Evolutionary conservation across 1,140 invertebrate genomes (phyloP).

Genomic region (Euwallacea fornicatus): DNA sequence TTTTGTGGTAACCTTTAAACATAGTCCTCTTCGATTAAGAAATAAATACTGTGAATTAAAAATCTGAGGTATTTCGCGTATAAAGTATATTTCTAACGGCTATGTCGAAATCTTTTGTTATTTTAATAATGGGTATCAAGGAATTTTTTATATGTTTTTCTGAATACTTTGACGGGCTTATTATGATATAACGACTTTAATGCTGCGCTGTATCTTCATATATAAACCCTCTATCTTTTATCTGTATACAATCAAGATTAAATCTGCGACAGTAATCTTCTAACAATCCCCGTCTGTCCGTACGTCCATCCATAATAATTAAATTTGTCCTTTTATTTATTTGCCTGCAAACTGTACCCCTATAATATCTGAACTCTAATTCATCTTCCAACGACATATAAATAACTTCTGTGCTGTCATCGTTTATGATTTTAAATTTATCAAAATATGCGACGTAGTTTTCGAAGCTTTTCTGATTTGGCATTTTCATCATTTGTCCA

Average conservation of each 20-base stretch:
- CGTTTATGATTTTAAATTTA: slow-evolving; percentile 45
- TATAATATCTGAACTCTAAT: slow-evolving; percentile 53
- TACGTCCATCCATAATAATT: slow-evolving; percentile 33
- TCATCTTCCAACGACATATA: slow-evolving; percentile 45
- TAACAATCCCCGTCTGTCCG: slow-evolving; percentile 24
- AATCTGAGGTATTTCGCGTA: too few species aligned
- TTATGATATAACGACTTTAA: too few species aligned
- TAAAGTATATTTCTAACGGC: too few species aligned
- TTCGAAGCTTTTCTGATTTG: slow-evolving; percentile 39
- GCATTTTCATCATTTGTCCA: slow-evolving; percentile 35
- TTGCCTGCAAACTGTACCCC: slow-evolving; percentile 47
- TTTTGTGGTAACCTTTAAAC: too few species aligned
- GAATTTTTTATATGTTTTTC: too few species aligned
- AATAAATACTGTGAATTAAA: too few species aligned
- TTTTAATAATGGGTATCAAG: too few species aligned
- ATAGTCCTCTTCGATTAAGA: too few species aligned
- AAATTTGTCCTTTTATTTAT: slow-evolving; percentile 39
- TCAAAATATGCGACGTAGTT: slow-evolving; percentile 52
- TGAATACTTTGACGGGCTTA: too few species aligned
- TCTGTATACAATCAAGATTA: slow-evolving; percentile 20
- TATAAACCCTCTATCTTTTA: slow-evolving; percentile 29
- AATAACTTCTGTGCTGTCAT: slow-evolving; percentile 47
- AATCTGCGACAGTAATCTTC: slow-evolving; percentile 22
- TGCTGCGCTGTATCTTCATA: slow-evolving; percentile 14
- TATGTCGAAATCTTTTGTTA: too few species aligned